Conservation (phyloP, 2,797 vertebrate genomes). For the Gambusia yucatana region DNA sequence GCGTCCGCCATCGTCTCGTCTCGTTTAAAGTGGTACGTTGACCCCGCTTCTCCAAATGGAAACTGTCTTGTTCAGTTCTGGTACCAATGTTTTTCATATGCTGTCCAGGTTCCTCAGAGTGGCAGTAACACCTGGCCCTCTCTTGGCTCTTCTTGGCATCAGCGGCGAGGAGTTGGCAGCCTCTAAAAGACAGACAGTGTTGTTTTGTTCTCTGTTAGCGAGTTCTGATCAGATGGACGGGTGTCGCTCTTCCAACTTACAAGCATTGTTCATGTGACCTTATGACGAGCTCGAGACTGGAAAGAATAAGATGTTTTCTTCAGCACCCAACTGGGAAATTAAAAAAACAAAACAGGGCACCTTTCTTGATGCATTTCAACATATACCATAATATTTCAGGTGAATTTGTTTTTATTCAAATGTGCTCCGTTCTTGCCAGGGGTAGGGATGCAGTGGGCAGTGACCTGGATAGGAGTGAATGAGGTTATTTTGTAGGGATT, state of each 20-base stretch:
- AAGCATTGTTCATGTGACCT: neutral
- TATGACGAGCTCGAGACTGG: neutral
- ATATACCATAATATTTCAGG: neutral
- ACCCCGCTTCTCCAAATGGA: neutral
- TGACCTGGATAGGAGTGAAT: neutral
- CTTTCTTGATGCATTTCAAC: neutral
- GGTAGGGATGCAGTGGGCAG: neutral
- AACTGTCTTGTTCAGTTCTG: neutral
- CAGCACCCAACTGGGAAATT: neutral
- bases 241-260: neutral
- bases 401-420: neutral
- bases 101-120: conserved; percentile 1
- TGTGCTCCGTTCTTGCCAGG: neutral
- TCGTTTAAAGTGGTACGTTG: neutral
- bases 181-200: neutral
- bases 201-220: neutral
- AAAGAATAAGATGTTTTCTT: neutral
- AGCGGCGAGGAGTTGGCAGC: neutral
- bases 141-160: neutral
- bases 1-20: too few species aligned
- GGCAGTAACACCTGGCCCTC: too few species aligned
- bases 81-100: neutral
- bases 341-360: neutral
- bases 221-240: conserved; percentile 3
- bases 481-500: neutral